A percentile compares a stretch with the other conserved stretches of the same genome.
Conservation (phyloP, 2,888 invertebrate species). For the Dexiosoma caninum region DNA sequence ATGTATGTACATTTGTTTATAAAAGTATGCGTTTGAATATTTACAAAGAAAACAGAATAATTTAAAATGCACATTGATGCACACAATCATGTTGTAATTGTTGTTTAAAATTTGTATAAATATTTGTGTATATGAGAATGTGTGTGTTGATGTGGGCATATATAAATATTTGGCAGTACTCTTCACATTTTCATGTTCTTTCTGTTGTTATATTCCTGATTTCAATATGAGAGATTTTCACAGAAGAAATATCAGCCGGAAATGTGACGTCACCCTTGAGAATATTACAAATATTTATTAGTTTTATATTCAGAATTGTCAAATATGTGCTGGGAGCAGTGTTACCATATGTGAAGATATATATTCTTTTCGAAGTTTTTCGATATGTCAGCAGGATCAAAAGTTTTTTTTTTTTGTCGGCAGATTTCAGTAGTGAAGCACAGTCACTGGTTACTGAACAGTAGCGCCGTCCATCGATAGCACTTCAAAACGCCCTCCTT, state of each 20-base stretch:
- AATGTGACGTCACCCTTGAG: slow-evolving; percentile 39
- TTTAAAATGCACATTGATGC: slow-evolving; percentile 50
- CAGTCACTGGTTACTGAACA: too few relatives aligned
- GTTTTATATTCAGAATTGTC: too few relatives aligned
- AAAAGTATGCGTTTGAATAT: slow-evolving; percentile 32
- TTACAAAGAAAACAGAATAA: slow-evolving; percentile 55
- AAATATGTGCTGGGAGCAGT: too few relatives aligned
- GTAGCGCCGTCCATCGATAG: too few relatives aligned
- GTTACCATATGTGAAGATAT: too few relatives aligned
- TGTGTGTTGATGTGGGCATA: background rate
- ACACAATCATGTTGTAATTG: slow-evolving; percentile 35
- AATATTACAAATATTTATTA: slow-evolving; percentile 42
- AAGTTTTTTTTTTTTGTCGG: too few relatives aligned
- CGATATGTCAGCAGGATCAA: too few relatives aligned
- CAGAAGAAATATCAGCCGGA: slow-evolving; percentile 47
- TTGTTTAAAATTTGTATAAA: background rate
- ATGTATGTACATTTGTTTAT: background rate
- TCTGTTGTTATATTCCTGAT: background rate
- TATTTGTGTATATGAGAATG: background rate
- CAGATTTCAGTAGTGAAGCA: too few relatives aligned
- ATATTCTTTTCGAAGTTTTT: too few relatives aligned
- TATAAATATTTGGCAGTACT: background rate
- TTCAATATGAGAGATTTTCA: slow-evolving; percentile 15
- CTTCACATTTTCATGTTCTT: slow-evolving; percentile 14
- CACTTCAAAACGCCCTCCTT: too few relatives aligned